Conservation (phyloP, 2,797 vertebrate genomes). For the Hyperoplus immaculatus region DNA sequence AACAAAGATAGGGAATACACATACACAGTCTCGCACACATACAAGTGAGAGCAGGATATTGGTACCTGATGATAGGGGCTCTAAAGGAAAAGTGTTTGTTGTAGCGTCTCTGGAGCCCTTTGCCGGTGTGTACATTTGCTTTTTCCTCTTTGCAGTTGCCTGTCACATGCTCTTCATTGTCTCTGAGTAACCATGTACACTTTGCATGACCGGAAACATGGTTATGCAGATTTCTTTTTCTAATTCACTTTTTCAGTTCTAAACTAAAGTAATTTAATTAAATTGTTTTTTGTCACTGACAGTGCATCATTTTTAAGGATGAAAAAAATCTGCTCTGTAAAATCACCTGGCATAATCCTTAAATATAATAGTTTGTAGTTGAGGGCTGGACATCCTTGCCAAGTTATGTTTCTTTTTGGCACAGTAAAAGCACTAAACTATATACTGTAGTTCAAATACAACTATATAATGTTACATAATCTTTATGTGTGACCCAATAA, state of each 20-base stretch:
- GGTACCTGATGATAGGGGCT: constrained; percentile 67
- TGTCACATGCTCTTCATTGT: neutral
- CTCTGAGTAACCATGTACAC: neutral
- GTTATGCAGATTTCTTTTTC: neutral
- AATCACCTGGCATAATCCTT: neutral
- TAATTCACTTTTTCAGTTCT: too few relatives aligned
- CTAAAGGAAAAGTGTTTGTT: constrained; percentile 49
- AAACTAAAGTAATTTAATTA: constrained; percentile 3
- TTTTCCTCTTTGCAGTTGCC: constrained; percentile 31
- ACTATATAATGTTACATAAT: constrained; percentile 55
- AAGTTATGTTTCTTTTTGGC: constrained; percentile 4
- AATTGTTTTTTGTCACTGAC: too few relatives aligned
- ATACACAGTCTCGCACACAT: constrained; percentile 14
- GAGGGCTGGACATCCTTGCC: neutral
- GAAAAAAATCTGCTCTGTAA: neutral
- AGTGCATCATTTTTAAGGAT: neutral
- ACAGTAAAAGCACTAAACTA: constrained; percentile 18
- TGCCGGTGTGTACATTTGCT: constrained; percentile 60
- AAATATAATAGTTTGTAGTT: neutral
- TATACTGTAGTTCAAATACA: constrained; percentile 31
- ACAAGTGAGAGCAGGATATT: constrained; percentile 67
- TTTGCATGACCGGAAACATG: constrained; percentile 1
- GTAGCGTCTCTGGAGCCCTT: constrained; percentile 34
- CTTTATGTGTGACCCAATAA: constrained; percentile 47
- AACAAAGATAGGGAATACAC: constrained; percentile 37